Base-by-base conservation (phyloP, 37 sponge, comb jelly and placozoan species). In the Ephydatia muelleri region DNA sequence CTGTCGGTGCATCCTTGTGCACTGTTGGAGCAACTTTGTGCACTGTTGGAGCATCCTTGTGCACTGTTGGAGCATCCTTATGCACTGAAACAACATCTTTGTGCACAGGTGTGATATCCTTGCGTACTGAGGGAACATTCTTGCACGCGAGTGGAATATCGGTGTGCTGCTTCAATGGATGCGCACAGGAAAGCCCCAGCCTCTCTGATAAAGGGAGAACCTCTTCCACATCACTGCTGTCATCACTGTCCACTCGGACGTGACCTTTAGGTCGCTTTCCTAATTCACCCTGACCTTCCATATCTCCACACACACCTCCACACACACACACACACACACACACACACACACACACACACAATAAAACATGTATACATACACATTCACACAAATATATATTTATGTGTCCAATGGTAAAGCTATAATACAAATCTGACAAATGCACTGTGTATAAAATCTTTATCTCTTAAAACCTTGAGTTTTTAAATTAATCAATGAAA, bases 151-250 rank as follows among this genome's bases (percentile, higher is more conserved):
- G 21, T 22, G 33, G 33, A 21, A 35, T 14, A 25, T 35, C 31
- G 21, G 29, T 25, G 33, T 0, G 11, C 72, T 35, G 11, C 16
- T 57, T 57, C 1, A 21, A 57, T 14, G 12, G 57, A 14, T 57
- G 57, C 19, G 16, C 16, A 30, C 5, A 38, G 37, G 26, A 22
- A 21, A 83, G 73, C 16, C 83, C 83, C 27, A 83, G 1, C 38
- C 83, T 83, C 31, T 83, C 73, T 29, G 83, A 40, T 38, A 83
- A 49, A 5, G 83, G 73, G 11, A 72, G 73, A n/a, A 83, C 23
- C 47, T 73, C 83, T 72, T 57, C 71, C 28, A 35, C 70, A 38
- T 47, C 71, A 26, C 33, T 72, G 77, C 68, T 77, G 28, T 57
- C 57, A 57, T 57, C 57, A 57, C 57, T 57, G 57, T 57, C 38